These are phyloP conservation scores for Ophion obscuratus DNA, from an alignment of 2,888 invertebrate genomes.

Conservation along the genomic window DNA sequence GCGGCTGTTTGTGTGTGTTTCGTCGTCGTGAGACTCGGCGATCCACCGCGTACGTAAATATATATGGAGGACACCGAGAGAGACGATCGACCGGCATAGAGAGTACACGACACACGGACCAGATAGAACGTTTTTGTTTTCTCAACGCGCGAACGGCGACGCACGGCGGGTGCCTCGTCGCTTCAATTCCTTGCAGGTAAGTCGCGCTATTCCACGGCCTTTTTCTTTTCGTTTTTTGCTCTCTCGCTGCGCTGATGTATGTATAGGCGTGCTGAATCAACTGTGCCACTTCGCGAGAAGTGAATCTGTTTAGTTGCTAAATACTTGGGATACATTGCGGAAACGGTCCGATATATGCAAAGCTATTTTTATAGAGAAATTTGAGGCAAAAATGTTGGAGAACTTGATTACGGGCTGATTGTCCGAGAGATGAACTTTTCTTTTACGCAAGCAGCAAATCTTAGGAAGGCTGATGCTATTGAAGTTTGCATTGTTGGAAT, in stretches of 20 bases:
- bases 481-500: too few species aligned
- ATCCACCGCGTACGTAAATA: neutral
- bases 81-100: constrained; percentile 40
- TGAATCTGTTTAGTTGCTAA: neutral
- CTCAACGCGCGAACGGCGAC: neutral
- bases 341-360: too few species aligned
- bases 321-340: neutral
- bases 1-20: neutral
- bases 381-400: too few species aligned
- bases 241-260: neutral
- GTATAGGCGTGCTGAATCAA: neutral
- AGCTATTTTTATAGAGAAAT: too few species aligned
- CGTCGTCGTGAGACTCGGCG: neutral
- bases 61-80: constrained; percentile 23
- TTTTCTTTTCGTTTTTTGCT: neutral
- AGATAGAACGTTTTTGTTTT: constrained; percentile 16
- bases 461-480: too few species aligned
- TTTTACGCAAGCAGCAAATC: too few species aligned
- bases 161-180: constrained; percentile 12
- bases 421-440: too few species aligned
- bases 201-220: neutral
- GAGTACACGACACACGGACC: constrained; percentile 5
- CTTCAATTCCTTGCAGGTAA: constrained; percentile 7
- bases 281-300: neutral
- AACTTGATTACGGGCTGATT: too few species aligned